Percentiles rank a stretch among this genome's conserved stretches.
Evolutionary conservation across 2,797 vertebrate species (phyloP).

Genomic region (Parotocinclus haroldoi): DNA sequence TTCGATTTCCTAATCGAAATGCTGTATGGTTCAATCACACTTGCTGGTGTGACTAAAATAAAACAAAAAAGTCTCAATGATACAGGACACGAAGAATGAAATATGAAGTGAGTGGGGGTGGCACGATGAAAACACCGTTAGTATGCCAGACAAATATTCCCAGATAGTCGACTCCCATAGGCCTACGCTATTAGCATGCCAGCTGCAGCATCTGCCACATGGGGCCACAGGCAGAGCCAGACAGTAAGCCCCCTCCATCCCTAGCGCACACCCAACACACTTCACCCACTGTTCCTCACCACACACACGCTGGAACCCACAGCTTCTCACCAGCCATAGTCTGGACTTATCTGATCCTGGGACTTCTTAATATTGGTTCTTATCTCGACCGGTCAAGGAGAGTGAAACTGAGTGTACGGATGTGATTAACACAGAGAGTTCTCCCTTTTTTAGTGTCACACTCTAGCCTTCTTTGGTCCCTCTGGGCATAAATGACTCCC

Average conservation of each 20-base stretch:
- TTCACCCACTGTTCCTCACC: constrained; percentile 15
- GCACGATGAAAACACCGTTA: constrained; percentile 31
- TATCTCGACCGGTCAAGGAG: constrained; percentile 4
- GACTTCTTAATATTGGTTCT: not conserved
- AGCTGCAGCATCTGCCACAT: constrained; percentile 53
- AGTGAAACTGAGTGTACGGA: not conserved
- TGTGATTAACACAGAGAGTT: not conserved
- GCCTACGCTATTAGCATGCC: constrained; percentile 51
- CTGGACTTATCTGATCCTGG: constrained; percentile 20
- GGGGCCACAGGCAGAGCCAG: constrained; percentile 47
- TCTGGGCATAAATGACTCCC: constrained; percentile 19
- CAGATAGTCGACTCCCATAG: constrained; percentile 49
- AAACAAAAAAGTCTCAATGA: not conserved
- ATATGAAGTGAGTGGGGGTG: constrained; percentile 4
- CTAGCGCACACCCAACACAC: constrained; percentile 15
- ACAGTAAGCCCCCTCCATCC: constrained; percentile 42
- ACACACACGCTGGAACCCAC: constrained; percentile 21
- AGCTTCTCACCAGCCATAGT: constrained; percentile 25
- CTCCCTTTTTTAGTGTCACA: too few relatives aligned
- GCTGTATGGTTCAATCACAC: not conserved
- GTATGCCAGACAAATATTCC: constrained; percentile 47
- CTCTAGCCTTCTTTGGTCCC: not conserved
- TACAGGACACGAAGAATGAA: constrained; percentile 31
- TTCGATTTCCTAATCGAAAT: too few relatives aligned
- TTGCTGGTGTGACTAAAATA: not conserved